Evolutionary conservation across 2,113 vertebrate genomes (phyloP).

Genomic region (Philantomba maxwellii): DNA sequence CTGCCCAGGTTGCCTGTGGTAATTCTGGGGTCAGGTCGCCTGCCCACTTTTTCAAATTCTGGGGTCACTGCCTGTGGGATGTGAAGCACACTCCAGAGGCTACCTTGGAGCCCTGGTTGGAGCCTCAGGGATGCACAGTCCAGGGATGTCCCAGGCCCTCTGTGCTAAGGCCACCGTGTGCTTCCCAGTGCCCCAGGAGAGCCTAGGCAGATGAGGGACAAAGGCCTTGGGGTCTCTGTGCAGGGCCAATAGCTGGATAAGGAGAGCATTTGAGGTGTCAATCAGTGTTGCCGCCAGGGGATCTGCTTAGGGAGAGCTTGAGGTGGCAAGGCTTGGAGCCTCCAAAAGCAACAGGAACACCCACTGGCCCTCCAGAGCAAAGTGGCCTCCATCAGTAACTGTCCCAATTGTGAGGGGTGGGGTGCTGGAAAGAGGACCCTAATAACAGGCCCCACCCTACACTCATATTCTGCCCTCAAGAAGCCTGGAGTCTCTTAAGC

Average conservation of each 20-base stretch:
- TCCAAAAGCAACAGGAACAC: not conserved
- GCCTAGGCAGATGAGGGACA: not conserved
- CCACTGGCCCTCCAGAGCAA: too few relatives aligned
- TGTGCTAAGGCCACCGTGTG: not conserved
- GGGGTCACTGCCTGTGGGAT: not conserved
- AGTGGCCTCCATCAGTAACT: too few relatives aligned
- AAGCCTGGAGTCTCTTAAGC: not conserved
- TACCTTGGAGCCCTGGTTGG: not conserved
- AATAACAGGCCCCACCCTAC: not conserved
- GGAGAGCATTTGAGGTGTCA: not conserved
- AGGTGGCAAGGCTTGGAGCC: not conserved
- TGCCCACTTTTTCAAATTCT: not conserved
- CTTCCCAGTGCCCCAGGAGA: not conserved
- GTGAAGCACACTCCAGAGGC: not conserved
- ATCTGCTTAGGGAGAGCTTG: not conserved
- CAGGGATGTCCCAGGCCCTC: not conserved
- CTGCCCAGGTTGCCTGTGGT: not conserved
- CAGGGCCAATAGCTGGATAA: not conserved
- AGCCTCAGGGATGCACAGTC: not conserved
- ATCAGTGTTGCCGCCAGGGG: not conserved
- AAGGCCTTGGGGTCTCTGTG: not conserved
- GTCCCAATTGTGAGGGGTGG: too few relatives aligned
- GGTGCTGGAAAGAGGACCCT: not conserved
- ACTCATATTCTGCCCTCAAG: not conserved
- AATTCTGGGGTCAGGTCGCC: not conserved